Evolutionary conservation across 2,797 vertebrate species (phyloP).

Genomic region (Notoglanidium macrostoma): DNA sequence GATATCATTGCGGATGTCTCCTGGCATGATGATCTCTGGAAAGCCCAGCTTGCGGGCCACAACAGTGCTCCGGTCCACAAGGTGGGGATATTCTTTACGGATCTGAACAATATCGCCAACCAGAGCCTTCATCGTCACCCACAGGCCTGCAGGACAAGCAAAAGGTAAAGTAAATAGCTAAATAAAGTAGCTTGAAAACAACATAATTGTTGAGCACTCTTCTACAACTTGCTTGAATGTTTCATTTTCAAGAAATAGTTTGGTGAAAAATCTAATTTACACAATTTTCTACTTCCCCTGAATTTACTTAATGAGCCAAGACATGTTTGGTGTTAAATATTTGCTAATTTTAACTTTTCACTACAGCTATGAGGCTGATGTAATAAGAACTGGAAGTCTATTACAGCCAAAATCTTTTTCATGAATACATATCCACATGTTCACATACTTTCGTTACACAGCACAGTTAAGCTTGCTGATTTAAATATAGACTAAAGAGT

Average conservation of each 20-base stretch:
- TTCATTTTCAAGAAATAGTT: neutral
- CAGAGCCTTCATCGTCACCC: slow-evolving; percentile 96
- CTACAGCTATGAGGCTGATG: neutral
- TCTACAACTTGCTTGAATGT: neutral
- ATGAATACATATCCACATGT: neutral
- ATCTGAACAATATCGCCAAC: slow-evolving; percentile 92
- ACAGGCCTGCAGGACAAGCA: slow-evolving; percentile 77
- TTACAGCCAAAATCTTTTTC: neutral
- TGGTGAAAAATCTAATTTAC: neutral
- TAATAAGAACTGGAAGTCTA: neutral
- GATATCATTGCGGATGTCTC: slow-evolving; percentile 97
- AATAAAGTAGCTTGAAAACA: neutral
- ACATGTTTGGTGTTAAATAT: neutral
- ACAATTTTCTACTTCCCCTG: neutral
- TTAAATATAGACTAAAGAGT: neutral
- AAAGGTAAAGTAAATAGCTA: neutral
- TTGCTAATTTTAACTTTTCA: neutral
- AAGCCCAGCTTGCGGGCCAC: slow-evolving; percentile 96
- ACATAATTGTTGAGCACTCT: neutral
- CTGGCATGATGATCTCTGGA: slow-evolving; percentile 98
- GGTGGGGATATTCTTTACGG: slow-evolving; percentile 93
- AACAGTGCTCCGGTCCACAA: slow-evolving; percentile 93
- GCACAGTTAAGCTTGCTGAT: neutral
- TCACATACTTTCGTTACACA: neutral
- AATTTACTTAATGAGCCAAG: neutral